Conservation (phyloP, 2,797 vertebrate genomes). For the Melanotaenia trifasciata region DNA sequence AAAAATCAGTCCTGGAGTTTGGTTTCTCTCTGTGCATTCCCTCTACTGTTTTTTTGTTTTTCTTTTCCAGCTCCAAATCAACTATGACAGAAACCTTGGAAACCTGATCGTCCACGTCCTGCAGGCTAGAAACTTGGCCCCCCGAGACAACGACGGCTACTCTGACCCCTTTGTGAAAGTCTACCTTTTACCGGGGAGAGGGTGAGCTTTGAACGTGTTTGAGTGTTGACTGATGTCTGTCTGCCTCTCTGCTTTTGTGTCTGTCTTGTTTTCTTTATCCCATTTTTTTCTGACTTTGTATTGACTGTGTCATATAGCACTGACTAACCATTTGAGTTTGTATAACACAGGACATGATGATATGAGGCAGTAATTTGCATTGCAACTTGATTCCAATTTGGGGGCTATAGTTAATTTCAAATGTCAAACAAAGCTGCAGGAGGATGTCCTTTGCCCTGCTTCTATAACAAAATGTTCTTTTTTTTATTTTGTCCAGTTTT, state of each 20-base stretch:
- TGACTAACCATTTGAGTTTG: conserved; percentile 60
- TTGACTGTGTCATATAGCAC: conserved; percentile 48
- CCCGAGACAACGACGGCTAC: conserved; percentile 95
- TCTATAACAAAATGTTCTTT: neutral
- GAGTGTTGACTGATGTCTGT: conserved; percentile 46
- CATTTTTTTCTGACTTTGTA: conserved; percentile 65
- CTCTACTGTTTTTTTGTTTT: neutral
- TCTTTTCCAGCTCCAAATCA: conserved; percentile 95
- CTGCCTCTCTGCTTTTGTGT: conserved; percentile 66
- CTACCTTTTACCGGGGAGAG: conserved; percentile 97
- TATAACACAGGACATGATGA: conserved; percentile 57
- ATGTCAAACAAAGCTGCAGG: conserved; percentile 3
- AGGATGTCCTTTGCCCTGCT: neutral
- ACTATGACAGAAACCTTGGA: conserved; percentile 96
- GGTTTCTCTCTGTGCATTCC: neutral
- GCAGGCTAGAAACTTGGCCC: conserved; percentile 95
- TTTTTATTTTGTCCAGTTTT: conserved; percentile 10
- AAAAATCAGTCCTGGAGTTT: neutral
- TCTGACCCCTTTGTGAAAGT: conserved; percentile 99
- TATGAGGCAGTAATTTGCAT: conserved; percentile 63
- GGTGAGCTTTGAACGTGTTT: conserved; percentile 82
- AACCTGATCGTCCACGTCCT: conserved; percentile 98
- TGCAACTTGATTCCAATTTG: conserved; percentile 16
- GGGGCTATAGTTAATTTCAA: conserved; percentile 26
- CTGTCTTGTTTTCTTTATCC: conserved; percentile 68